Base-by-base conservation (phyloP, 2,797 vertebrate species). In the Alauda arvensis region DNA sequence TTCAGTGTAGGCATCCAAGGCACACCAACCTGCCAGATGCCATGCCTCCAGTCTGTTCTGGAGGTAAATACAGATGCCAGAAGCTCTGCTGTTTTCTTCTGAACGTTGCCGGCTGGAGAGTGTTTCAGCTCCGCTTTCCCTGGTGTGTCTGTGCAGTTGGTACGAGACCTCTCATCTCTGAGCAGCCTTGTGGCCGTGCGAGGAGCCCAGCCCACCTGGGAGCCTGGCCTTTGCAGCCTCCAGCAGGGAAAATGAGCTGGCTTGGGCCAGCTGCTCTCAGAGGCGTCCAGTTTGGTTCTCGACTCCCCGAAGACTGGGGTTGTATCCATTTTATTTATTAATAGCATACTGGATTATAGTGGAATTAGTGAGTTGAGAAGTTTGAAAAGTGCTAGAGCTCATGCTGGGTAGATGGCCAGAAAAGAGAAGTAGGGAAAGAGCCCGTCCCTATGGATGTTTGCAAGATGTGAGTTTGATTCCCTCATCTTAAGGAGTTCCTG, bases 91-190 rank as follows among this genome's bases (percentile, higher is more conserved):
- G 6, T 3, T 59, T 33, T 28, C 8, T 67, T 52, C 46, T 1
- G 8, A 24, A 3, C 15, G 1, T 48, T 43, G 18, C 46, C 17
- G 45, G n/a, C 61, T n/a, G 49, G 33, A 18, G 75, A 7, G 55
- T 9, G 24, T 51, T 82, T 49, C 23, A 12, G 37, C 65, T 55
- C 28, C 1, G 68, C 43, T 49, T 53, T 86, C 18, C 14, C 1
- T 2, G n/a, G 11, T 0, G 0, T 25, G 52, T n/a, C 10, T 24
- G 14, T 65, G 33, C 48, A 1, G 6, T 18, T 2, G 1, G n/a
- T 28, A 6, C 3, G 4, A 28, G 42, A 39, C n/a, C 20, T 55
- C 45, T 76, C 10, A 1, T 13, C 26, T 61, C 21, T 14, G 52
- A 48, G 31, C 37, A 8, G 48, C 29, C 56, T 4, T 12, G 16